Conservation (phyloP, 2,888 invertebrate species). For the Podabrus alpinus region DNA sequence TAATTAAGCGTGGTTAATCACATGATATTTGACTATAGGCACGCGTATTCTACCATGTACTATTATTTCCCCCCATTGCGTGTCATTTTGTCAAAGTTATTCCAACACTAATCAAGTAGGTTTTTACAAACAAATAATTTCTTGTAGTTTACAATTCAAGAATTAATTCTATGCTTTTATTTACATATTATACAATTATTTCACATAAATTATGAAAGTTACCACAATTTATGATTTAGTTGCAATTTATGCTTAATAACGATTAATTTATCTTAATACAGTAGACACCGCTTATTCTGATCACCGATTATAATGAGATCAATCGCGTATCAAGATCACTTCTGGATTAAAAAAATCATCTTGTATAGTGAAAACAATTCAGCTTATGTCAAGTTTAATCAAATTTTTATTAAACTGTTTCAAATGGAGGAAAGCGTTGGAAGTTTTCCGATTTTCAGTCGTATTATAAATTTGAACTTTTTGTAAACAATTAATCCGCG, state of each 20-base stretch:
- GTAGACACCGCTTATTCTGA: no score
- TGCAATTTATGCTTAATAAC: not conserved
- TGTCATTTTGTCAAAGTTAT: conserved; percentile 6
- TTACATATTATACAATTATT: not conserved
- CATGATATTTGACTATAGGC: conserved; percentile 13
- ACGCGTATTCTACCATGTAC: conserved; percentile 7
- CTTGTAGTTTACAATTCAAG: not conserved
- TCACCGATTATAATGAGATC: no score
- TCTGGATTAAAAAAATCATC: no score
- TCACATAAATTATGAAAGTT: not conserved
- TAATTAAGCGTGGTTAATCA: conserved; percentile 15
- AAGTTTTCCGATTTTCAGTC: no score
- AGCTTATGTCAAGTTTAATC: no score
- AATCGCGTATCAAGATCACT: no score
- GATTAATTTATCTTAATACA: no score
- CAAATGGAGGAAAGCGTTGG: no score
- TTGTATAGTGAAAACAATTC: no score
- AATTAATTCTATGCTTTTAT: not conserved
- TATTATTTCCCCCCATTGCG: conserved; percentile 8
- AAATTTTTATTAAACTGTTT: no score
- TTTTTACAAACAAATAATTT: not conserved
- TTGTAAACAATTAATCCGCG: no score
- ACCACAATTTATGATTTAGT: not conserved
- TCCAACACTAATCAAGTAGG: not conserved
- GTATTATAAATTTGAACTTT: no score